A percentile compares a stretch with the other conserved stretches of the same genome.
Conservation (phyloP, 2,797 vertebrate genomes). For the Channallabes apus region DNA sequence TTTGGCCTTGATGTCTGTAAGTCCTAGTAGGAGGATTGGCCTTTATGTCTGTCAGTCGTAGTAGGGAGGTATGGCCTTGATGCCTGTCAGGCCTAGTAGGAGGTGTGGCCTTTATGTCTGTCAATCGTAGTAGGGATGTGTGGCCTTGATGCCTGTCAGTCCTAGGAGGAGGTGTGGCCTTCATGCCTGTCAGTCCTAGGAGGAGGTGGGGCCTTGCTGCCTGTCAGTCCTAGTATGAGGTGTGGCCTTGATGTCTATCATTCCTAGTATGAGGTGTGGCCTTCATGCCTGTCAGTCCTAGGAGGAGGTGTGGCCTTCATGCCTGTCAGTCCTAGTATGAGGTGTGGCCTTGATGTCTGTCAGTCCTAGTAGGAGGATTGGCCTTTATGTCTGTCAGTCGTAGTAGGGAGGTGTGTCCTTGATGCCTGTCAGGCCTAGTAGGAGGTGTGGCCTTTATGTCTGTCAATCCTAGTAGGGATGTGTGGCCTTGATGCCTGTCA, state of each 20-base stretch:
- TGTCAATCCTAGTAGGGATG: neutral
- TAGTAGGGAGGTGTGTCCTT: neutral
- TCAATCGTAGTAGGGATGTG: neutral
- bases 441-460: too few relatives aligned
- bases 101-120: neutral
- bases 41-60: neutral
- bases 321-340: neutral
- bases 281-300: too few relatives aligned
- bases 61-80: neutral
- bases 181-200: neutral
- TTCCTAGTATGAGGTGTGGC: too few relatives aligned
- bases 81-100: neutral
- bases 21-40: neutral
- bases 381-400: neutral
- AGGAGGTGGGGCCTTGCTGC: neutral
- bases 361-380: neutral
- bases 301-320: neutral
- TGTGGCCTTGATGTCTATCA: too few relatives aligned
- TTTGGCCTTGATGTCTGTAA: neutral
- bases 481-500: neutral
- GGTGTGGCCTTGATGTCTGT: neutral
- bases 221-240: too few relatives aligned
- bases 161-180: neutral
- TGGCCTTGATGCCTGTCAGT: neutral
- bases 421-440: neutral